phyloP scores from a whole-genome alignment of 2,888 invertebrate genomes.

The Scaptomyza tumidula region DNA sequence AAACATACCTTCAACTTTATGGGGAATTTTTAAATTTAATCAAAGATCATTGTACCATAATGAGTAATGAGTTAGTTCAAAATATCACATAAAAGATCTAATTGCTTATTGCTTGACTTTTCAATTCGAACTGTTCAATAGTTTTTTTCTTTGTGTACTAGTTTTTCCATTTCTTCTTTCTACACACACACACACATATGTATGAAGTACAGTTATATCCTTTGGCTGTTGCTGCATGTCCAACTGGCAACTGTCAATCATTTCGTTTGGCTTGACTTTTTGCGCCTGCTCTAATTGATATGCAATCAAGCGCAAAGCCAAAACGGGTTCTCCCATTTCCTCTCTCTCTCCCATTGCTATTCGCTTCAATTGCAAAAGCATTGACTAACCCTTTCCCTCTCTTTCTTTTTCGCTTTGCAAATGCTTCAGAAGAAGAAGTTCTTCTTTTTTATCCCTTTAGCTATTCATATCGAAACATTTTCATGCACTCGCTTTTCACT shows the following conservation, averaged over 20 bases:
- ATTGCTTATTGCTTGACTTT: no score
- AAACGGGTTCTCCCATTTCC: conserved; percentile 2
- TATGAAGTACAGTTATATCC: conserved; percentile 16
- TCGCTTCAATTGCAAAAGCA: conserved; percentile 69
- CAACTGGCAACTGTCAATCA: conserved; percentile 78
- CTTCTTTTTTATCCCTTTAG: background rate
- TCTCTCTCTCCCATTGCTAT: conserved; percentile 12
- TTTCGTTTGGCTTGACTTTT: conserved; percentile 76
- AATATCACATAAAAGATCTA: no score
- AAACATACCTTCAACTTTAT: no score
- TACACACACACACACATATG: background rate
- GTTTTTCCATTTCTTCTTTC: conserved; percentile 1
- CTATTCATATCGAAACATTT: conserved; percentile 41
- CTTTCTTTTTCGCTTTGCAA: conserved; percentile 15
- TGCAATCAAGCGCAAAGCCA: conserved; percentile 71
- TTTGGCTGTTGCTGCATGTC: conserved; percentile 45
- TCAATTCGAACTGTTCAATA: background rate
- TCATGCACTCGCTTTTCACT: conserved; percentile 46
- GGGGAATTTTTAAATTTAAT: no score
- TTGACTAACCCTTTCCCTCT: conserved; percentile 31
- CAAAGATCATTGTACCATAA: no score
- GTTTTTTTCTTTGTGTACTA: background rate
- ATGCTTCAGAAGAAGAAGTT: conserved; percentile 27
- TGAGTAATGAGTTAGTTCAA: no score
- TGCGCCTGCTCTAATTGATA: conserved; percentile 78